phyloP scores from a whole-genome alignment of 2,113 vertebrate genomes.

The Climacteris rufus region DNA sequence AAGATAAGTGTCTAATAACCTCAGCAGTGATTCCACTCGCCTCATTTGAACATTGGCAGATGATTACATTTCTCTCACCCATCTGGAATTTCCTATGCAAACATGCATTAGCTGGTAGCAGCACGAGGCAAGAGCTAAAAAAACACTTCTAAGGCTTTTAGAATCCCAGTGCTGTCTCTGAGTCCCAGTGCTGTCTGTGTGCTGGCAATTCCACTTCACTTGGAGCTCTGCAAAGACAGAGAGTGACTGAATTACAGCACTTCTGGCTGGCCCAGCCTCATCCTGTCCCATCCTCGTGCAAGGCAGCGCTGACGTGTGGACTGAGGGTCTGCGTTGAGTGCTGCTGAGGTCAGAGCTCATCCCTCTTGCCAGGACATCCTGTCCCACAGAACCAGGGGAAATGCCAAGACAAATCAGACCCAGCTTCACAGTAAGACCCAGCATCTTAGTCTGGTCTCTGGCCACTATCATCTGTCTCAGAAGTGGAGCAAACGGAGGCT shows the following conservation, averaged over 20 bases:
- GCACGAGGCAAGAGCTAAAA: not conserved
- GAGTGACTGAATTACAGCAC: not conserved
- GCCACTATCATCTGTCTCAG: not conserved
- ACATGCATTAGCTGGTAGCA: not conserved
- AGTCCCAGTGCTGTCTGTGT: accelerated
- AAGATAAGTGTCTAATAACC: not conserved
- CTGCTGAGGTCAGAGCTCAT: not conserved
- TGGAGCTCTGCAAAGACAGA: not conserved
- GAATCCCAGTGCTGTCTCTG: not conserved
- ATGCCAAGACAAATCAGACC: not conserved
- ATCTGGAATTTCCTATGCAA: not conserved
- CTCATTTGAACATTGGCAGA: not conserved
- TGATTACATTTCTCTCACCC: not conserved
- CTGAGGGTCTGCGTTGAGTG: accelerated
- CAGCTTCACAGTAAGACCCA: not conserved
- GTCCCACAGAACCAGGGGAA: not conserved
- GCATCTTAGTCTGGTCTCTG: not conserved
- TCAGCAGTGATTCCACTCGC: not conserved
- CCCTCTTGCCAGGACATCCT: accelerated
- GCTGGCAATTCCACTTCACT: not conserved
- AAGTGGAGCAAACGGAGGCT: not conserved
- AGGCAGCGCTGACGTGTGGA: accelerated
- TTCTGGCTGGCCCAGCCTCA: accelerated
- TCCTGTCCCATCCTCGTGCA: accelerated
- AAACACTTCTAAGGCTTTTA: not conserved